Conservation (phyloP, 64 coral and sea anemone species). For the Actinia equina region DNA sequence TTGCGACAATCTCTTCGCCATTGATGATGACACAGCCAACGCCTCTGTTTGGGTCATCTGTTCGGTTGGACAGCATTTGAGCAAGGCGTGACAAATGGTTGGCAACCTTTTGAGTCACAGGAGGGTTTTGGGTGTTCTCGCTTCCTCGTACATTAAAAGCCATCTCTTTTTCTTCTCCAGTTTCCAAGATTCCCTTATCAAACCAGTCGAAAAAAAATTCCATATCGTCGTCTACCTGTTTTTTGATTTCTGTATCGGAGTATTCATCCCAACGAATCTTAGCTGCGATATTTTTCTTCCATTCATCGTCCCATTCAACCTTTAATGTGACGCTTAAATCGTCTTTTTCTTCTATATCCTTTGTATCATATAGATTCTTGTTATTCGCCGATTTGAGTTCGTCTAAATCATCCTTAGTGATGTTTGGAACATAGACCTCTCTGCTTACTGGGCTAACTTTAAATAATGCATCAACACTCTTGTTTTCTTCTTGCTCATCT, state of each 20-base stretch:
- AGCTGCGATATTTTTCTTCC: background rate
- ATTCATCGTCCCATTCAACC: background rate
- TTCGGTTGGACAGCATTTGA: slow-evolving; percentile 33
- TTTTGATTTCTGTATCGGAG: slow-evolving; percentile 8
- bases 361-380: background rate
- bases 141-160: background rate
- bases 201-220: slow-evolving; percentile 8
- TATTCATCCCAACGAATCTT: slow-evolving; percentile 27
- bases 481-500: background rate
- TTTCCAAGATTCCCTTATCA: background rate
- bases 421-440: slow-evolving; percentile 31
- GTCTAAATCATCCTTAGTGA: background rate
- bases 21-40: slow-evolving; percentile 40
- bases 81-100: slow-evolving; percentile 32
- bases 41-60: slow-evolving; percentile 57
- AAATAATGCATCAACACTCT: slow-evolving; percentile 44
- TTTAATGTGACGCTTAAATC: background rate
- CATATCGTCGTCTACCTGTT: slow-evolving; percentile 10
- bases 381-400: background rate
- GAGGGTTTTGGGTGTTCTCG: background rate
- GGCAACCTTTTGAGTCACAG: background rate
- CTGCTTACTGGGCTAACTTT: slow-evolving; percentile 28
- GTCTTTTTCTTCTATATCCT: background rate
- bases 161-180: background rate
- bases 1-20: slow-evolving; percentile 9